Base-by-base conservation (phyloP, 2,113 vertebrate species). In the Xyliphius kryptos region DNA sequence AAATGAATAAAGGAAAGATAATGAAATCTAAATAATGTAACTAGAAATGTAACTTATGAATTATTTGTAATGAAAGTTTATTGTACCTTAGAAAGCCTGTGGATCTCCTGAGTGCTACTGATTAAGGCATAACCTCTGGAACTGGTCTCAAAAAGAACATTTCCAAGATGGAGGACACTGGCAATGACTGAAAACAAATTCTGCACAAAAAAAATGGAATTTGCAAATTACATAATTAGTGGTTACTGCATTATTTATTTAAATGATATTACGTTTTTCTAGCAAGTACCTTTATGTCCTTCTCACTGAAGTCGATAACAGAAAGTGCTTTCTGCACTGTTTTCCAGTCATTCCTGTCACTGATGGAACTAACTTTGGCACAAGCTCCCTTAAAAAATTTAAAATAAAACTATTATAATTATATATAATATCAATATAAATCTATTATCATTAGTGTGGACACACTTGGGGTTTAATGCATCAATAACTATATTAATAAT, bases 121-220 rank as follows among this genome's bases (percentile, higher is more conserved):
- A 97, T 76, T 37, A 81, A 78, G 65, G 91, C 87, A 0, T 88
- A 83, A 2, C 93, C 92, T 1, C 85, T 87, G 61, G 54, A 74
- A 13, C 91, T 86, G 10, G 87, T 79, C 3, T 86, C 85, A 77
- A 95, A 95, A 55, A 82, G 76, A 13, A 97, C 74, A 61, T 98
- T 98, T 12, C 95, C 95, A 1, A 98, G 81, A 80, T 98, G 95
- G 32, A 98, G 87, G 57, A 97, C 89, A 0, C 90, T 97, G 14
- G 91, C 93, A 19, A 96, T 80, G 1, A 95, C 82, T 17, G 85
- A 91, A 80, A 97, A 90, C 78, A 98, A 89, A 55, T 92, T 77
- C 95, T 97, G 37, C 52, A 67, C 0, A 7, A 61, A 63, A 17
- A 61, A 63, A 17, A 14, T 16, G 26, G 5, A 12, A 49, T 19